Conservation (phyloP, 2,797 vertebrate genomes). For the Erethizon dorsatum region DNA sequence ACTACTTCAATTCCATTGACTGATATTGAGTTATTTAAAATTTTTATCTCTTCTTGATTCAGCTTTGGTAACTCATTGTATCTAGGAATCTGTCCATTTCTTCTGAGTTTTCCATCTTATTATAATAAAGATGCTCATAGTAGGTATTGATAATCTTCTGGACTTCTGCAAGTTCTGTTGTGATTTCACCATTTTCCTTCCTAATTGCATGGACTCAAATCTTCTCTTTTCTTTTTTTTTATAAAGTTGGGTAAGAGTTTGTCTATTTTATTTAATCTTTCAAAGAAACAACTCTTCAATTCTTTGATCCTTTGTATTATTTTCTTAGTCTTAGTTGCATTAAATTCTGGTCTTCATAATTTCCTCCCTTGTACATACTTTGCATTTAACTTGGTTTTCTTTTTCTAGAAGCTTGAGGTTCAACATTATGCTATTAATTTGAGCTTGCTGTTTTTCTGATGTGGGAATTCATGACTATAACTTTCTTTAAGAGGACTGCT, state of each 20-base stretch:
- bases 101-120: background rate
- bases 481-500: background rate
- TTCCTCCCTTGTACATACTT: background rate
- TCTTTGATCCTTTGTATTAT: background rate
- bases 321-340: background rate
- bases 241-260: background rate
- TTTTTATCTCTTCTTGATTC: background rate
- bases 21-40: background rate
- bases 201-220: background rate
- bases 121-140: background rate
- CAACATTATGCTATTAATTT: background rate
- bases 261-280: background rate
- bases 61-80: background rate
- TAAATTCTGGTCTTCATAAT: background rate
- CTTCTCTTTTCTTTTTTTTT: background rate
- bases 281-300: background rate
- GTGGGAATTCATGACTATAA: background rate
- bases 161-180: background rate
- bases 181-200: background rate
- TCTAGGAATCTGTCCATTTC: background rate
- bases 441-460: background rate
- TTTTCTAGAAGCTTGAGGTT: background rate
- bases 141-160: background rate
- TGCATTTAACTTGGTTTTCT: background rate
- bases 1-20: background rate